These are phyloP conservation scores for Chrosomus eos DNA, from an alignment of 2,797 vertebrate species.

Conservation along the genomic window DNA sequence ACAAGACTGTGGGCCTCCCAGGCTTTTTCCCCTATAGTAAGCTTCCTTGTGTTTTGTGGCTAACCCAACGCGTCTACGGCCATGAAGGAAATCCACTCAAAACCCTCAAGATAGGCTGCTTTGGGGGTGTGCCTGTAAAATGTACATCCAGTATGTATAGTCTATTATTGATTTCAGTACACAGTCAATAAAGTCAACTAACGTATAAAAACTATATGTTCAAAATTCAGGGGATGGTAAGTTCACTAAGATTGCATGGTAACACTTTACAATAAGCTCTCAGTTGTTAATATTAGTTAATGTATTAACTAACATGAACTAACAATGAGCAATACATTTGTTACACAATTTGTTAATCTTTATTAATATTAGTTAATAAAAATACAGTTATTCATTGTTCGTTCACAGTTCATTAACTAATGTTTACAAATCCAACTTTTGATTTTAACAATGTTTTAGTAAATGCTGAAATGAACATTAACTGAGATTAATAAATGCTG, in stretches of 20 bases:
- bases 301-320: no score
- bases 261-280: no score
- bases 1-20: constrained; percentile 68
- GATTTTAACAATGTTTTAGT: no score
- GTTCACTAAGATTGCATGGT: background rate
- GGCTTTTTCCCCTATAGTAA: constrained; percentile 57
- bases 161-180: background rate
- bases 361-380: no score
- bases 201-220: background rate
- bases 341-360: no score
- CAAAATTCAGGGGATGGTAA: background rate
- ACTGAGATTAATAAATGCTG: no score
- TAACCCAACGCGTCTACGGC: background rate
- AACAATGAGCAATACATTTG: no score
- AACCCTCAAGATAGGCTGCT: background rate
- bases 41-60: constrained; percentile 77
- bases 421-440: no score
- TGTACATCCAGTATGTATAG: background rate
- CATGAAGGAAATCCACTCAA: background rate
- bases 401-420: no score
- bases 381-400: no score
- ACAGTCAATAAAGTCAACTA: background rate
- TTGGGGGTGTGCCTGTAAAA: background rate
- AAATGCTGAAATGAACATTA: no score
- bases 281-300: no score